Conservation (phyloP, 2,113 vertebrate species). For the Engraulis encrasicolus region DNA sequence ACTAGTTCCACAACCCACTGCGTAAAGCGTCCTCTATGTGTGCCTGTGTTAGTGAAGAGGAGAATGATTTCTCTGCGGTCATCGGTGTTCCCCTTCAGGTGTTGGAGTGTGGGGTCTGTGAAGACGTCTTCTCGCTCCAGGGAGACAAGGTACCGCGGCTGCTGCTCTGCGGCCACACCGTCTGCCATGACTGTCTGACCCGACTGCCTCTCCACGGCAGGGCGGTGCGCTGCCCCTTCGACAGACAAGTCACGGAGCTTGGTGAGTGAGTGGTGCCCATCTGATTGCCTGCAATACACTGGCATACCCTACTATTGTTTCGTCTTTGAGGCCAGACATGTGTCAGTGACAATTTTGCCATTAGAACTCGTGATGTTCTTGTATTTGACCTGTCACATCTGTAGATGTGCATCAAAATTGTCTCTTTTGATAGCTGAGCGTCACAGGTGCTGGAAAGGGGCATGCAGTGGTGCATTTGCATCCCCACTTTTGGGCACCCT, state of each 20-base stretch:
- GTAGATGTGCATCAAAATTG: too few species aligned
- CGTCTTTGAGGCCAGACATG: neutral
- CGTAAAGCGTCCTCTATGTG: neutral
- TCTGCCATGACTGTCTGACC: slow-evolving; percentile 96
- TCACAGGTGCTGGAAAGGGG: too few species aligned
- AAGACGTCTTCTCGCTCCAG: slow-evolving; percentile 97
- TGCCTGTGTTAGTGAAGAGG: neutral
- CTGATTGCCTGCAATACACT: neutral
- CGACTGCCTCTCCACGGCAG: slow-evolving; percentile 92
- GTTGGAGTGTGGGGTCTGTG: slow-evolving; percentile 96
- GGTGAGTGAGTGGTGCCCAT: slow-evolving; percentile 77
- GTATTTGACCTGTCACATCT: too few species aligned
- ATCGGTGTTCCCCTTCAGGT: slow-evolving; percentile 73
- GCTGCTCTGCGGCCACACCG: slow-evolving; percentile 93
- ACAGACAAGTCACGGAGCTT: slow-evolving; percentile 94
- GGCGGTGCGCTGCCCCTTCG: slow-evolving; percentile 95
- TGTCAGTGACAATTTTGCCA: too few species aligned
- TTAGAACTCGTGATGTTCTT: neutral
- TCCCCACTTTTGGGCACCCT: too few species aligned
- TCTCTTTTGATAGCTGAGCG: too few species aligned
- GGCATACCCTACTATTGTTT: too few species aligned
- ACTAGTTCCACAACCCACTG: too few species aligned
- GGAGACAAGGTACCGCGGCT: slow-evolving; percentile 96
- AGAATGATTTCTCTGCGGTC: neutral
- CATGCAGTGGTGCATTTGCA: too few species aligned